phyloP scores from a whole-genome alignment of 2,888 invertebrate genomes.

The Ephialtes manifestator region DNA sequence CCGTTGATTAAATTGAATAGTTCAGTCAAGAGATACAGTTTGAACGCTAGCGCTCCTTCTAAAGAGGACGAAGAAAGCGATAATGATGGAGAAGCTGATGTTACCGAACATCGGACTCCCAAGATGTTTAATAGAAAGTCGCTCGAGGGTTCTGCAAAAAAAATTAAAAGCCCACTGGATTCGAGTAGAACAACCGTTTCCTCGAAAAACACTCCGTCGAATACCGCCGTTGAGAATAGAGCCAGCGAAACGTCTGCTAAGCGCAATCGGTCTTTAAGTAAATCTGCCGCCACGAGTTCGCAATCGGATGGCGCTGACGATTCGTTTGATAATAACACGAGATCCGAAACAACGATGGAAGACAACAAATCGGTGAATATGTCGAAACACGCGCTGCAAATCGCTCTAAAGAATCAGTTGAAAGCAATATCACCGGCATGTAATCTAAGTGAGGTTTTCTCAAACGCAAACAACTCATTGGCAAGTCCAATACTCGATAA shows the following conservation, averaged over 20 bases:
- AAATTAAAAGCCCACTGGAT: conserved; percentile 9
- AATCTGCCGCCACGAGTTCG: not conserved
- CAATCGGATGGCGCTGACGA: not conserved
- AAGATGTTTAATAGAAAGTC: conserved; percentile 35
- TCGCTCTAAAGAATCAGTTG: not conserved
- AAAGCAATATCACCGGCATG: not conserved
- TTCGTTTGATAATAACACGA: not conserved
- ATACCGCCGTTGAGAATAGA: not conserved
- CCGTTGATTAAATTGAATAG: not conserved
- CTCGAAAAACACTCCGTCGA: conserved; percentile 30
- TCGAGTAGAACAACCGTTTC: not conserved
- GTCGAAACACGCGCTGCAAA: not conserved
- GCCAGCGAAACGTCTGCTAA: conserved; percentile 26
- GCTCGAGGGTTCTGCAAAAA: conserved; percentile 14
- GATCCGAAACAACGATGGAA: not conserved
- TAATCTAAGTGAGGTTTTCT: not conserved
- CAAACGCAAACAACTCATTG: not conserved
- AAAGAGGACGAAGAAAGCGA: conserved; percentile 5
- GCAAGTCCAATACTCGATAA: conserved; percentile 3
- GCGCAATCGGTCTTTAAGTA: conserved; percentile 40
- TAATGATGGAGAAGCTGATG: not conserved
- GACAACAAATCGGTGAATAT: not conserved
- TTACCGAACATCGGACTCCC: not conserved
- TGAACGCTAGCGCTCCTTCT: not conserved
- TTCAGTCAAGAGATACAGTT: conserved; percentile 11